Conservation (phyloP, 2,113 vertebrate species). For the Phyllostomus hastatus region DNA sequence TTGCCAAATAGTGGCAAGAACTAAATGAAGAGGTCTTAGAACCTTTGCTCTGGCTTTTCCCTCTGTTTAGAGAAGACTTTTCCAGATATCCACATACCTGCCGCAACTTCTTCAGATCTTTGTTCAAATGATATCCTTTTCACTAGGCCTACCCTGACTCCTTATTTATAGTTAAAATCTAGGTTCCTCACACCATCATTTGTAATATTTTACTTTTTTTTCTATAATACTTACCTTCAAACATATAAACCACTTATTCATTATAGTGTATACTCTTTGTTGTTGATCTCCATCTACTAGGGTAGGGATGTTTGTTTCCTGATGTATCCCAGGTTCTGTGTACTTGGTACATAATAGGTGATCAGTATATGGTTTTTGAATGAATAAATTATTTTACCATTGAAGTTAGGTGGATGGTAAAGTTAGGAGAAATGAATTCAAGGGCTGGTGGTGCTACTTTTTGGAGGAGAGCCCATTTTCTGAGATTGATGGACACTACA, state of each 20-base stretch:
- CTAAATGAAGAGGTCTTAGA: constrained; percentile 2
- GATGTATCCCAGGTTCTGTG: neutral
- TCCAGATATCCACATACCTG: neutral
- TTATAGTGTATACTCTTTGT: neutral
- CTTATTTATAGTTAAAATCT: neutral
- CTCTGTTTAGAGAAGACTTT: neutral
- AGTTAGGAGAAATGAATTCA: neutral
- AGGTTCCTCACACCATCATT: neutral
- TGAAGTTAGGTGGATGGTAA: neutral
- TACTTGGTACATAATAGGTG: neutral
- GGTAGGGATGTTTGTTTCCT: neutral
- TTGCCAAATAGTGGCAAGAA: constrained; percentile 5
- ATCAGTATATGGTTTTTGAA: neutral
- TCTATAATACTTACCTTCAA: neutral
- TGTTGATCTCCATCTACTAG: neutral
- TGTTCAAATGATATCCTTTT: neutral
- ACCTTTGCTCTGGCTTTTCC: neutral
- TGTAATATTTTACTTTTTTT: neutral
- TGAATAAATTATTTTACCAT: neutral
- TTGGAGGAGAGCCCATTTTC: neutral
- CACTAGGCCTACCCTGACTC: neutral
- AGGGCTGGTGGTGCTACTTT: neutral
- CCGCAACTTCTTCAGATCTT: neutral
- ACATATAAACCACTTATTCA: neutral
- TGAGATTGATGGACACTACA: neutral